Percentiles rank a stretch among this genome's conserved stretches.
These are phyloP conservation scores for Tragelaphus imberbis DNA, from an alignment of 2,113 vertebrate genomes.

Conservation along the genomic window DNA sequence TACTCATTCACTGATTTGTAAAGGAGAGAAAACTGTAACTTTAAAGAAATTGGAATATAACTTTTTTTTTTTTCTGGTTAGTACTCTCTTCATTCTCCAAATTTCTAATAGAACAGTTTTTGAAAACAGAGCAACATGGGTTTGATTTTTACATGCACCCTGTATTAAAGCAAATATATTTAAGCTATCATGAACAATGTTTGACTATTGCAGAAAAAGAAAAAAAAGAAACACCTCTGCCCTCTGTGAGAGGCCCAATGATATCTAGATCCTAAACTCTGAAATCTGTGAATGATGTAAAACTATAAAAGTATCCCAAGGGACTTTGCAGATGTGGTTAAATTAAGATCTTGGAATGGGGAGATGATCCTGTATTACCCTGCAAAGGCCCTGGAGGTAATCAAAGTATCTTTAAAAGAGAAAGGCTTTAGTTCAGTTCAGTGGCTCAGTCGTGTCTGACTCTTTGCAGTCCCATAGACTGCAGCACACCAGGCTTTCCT, in stretches of 20 bases:
- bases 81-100: background rate
- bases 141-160: background rate
- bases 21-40: background rate
- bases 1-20: background rate
- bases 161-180: background rate
- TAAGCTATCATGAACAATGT: background rate
- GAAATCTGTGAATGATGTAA: background rate
- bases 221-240: background rate
- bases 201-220: background rate
- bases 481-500: no score
- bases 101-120: background rate
- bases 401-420: background rate
- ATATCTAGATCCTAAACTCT: background rate
- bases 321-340: background rate
- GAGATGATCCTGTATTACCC: background rate
- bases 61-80: background rate
- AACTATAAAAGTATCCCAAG: background rate
- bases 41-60: background rate
- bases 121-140: background rate
- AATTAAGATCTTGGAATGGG: background rate
- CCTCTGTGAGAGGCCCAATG: background rate
- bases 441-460: no score
- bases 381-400: background rate
- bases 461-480: no score
- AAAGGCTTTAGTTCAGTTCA: background rate